These are phyloP conservation scores for Petrocephalus zakoni DNA, from an alignment of 2,113 vertebrate species.

Conservation along the genomic window DNA sequence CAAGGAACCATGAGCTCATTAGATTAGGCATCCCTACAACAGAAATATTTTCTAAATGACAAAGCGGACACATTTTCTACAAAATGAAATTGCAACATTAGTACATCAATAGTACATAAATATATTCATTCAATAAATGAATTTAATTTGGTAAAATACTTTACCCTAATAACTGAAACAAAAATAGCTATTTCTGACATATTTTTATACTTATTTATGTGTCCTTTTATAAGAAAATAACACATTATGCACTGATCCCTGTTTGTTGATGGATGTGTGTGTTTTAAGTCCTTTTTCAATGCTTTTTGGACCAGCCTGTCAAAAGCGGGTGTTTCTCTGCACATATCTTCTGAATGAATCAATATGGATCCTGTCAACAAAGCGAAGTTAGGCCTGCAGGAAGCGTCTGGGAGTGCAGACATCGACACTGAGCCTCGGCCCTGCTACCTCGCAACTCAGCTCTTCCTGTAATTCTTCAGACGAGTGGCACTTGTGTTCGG, in stretches of 20 bases:
- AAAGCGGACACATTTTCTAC: neutral
- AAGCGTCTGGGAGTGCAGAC: neutral
- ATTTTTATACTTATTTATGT: neutral
- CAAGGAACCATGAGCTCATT: constrained; percentile 60
- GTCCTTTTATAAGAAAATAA: neutral
- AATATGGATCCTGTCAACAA: neutral
- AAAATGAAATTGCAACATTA: neutral
- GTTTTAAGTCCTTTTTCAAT: neutral
- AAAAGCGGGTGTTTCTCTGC: neutral
- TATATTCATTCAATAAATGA: neutral
- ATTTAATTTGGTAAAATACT: neutral
- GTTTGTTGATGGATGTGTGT: neutral
- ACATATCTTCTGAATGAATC: neutral
- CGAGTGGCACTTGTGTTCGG: neutral
- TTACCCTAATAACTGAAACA: neutral
- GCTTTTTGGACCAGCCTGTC: neutral
- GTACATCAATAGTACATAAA: neutral
- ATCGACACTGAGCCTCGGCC: neutral
- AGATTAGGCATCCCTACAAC: neutral
- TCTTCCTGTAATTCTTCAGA: neutral
- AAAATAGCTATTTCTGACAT: neutral
- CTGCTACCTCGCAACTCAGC: neutral
- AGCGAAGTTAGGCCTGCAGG: neutral
- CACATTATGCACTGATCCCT: no score
- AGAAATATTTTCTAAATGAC: neutral